phyloP scores from a whole-genome alignment of 1,140 invertebrate species.

The Venturia canescens region DNA sequence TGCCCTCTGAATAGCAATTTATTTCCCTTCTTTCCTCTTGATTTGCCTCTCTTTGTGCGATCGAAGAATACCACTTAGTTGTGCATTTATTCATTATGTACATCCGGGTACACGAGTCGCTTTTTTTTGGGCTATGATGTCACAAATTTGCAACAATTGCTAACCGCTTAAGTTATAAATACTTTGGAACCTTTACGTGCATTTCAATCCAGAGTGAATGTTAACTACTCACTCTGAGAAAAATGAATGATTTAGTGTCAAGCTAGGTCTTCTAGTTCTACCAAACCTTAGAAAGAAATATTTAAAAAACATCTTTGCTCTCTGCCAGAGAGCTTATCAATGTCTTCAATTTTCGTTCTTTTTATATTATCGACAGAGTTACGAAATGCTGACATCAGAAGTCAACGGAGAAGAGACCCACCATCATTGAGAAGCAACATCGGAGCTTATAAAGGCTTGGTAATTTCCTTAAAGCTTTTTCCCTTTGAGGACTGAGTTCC shows the following conservation, averaged over 20 bases:
- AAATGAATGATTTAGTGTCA: constrained; percentile 39
- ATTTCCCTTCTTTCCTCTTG: background rate
- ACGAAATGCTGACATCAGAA: constrained; percentile 24
- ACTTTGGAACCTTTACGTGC: background rate
- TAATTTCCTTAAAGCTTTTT: constrained; percentile 61
- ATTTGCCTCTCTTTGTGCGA: background rate
- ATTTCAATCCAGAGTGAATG: background rate
- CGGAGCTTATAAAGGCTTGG: constrained; percentile 5
- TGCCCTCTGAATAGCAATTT: background rate
- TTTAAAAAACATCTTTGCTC: constrained; percentile 37
- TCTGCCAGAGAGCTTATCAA: constrained; percentile 45
- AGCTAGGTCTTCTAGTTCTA: background rate
- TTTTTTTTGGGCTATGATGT: background rate
- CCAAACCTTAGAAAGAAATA: background rate
- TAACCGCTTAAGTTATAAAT: background rate
- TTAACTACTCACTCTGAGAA: constrained; percentile 6
- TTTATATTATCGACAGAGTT: background rate
- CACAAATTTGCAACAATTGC: background rate
- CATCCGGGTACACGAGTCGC: background rate
- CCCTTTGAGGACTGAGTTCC: constrained; percentile 57
- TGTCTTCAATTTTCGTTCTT: background rate
- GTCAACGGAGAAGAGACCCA: constrained; percentile 22
- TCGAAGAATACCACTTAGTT: background rate
- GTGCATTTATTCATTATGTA: background rate
- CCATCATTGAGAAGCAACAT: background rate